Evolutionary conservation across 2,888 invertebrate genomes (phyloP).

Genomic region (Cataglyphis altisquamis): DNA sequence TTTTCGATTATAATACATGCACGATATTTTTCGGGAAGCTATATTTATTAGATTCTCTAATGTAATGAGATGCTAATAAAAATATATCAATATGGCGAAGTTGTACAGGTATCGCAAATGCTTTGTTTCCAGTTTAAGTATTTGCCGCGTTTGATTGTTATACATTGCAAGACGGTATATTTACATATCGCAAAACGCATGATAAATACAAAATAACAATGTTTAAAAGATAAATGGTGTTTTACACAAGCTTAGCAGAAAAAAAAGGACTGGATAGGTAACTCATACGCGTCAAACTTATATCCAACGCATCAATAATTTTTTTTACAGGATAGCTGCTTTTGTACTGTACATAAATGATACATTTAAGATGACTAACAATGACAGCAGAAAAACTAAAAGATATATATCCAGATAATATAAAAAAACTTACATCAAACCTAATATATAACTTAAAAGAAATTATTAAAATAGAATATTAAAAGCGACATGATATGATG

Average conservation of each 20-base stretch:
- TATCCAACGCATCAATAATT: conserved; percentile 40
- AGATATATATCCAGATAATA: conserved; percentile 15
- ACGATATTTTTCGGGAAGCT: conserved; percentile 34
- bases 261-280: conserved; percentile 21
- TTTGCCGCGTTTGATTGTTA: conserved; percentile 20
- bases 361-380: conserved; percentile 46
- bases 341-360: conserved; percentile 53
- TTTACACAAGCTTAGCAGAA: conserved; percentile 46
- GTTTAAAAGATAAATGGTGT: conserved; percentile 23
- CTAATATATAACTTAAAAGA: conserved; percentile 41
- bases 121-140: conserved; percentile 23
- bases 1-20: conserved; percentile 49
- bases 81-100: conserved; percentile 49
- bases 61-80: conserved; percentile 40
- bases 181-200: conserved; percentile 48
- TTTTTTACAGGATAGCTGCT: conserved; percentile 29
- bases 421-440: conserved; percentile 33
- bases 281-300: conserved; percentile 50
- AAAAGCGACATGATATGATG: conserved; percentile 48
- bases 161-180: conserved; percentile 38
- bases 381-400: conserved; percentile 45
- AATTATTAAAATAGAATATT: conserved; percentile 34
- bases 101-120: conserved; percentile 37
- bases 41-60: conserved; percentile 43
- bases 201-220: conserved; percentile 45